These are phyloP conservation scores for Pyrrhosoma nymphula DNA, from an alignment of 2,888 invertebrate genomes.

Conservation along the genomic window DNA sequence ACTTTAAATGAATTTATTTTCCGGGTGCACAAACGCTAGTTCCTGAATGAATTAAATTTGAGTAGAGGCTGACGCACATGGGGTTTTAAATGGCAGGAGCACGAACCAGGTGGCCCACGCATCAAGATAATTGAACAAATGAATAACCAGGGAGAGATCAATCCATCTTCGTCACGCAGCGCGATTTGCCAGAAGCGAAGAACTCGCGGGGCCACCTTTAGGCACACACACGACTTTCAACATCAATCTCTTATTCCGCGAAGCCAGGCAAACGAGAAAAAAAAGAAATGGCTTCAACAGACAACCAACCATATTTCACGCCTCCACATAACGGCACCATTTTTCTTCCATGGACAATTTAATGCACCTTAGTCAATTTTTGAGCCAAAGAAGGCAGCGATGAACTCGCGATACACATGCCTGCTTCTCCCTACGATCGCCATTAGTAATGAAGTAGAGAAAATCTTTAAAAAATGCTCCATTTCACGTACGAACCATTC, in stretches of 20 bases:
- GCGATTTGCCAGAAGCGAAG: not conserved
- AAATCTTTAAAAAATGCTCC: too few species aligned
- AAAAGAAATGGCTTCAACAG: not conserved
- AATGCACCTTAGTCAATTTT: not conserved
- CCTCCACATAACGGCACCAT: not conserved
- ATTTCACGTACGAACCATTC: too few species aligned
- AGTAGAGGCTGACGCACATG: too few species aligned
- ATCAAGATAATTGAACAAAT: not conserved
- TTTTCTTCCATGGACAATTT: conserved; percentile 4
- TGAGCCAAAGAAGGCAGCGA: not conserved
- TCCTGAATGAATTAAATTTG: too few species aligned
- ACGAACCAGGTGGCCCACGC: not conserved
- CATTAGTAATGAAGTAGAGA: too few species aligned
- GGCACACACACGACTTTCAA: not conserved
- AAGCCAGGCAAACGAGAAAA: not conserved
- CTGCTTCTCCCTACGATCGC: too few species aligned
- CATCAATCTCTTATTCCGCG: not conserved
- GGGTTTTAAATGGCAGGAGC: not conserved
- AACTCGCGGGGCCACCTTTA: not conserved
- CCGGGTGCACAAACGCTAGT: too few species aligned
- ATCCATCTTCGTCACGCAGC: not conserved
- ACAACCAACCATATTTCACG: not conserved
- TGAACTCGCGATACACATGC: not conserved
- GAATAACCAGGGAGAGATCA: not conserved
- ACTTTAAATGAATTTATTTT: too few species aligned